Evolutionary conservation across 2,888 invertebrate species (phyloP).

Genomic region (Sarcophaga variegata): DNA sequence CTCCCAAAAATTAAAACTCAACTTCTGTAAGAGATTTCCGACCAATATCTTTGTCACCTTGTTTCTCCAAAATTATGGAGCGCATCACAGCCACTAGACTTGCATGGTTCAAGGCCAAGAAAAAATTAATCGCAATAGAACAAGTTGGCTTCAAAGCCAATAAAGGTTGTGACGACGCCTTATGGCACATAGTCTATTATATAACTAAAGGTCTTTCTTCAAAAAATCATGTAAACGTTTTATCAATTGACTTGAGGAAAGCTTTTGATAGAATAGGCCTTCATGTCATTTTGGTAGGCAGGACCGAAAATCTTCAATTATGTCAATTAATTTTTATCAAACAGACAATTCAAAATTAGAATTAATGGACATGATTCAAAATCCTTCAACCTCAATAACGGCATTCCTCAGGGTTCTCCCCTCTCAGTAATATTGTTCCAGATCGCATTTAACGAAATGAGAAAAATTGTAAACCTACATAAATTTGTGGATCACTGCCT

Average conservation of each 20-base stretch:
- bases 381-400: slow-evolving; percentile 28
- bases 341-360: slow-evolving; percentile 24
- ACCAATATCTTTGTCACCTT: slow-evolving; percentile 39
- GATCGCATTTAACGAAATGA: slow-evolving; percentile 43
- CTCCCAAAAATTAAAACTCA: slow-evolving; percentile 44
- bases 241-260: not conserved
- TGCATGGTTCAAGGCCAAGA: not conserved
- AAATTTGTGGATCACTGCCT: slow-evolving; percentile 50
- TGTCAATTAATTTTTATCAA: slow-evolving; percentile 24
- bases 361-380: slow-evolving; percentile 27
- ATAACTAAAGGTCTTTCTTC: slow-evolving; percentile 8
- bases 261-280: slow-evolving; percentile 58
- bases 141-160: slow-evolving; percentile 27
- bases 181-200: not conserved
- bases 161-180: too few species aligned
- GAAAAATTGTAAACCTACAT: slow-evolving; percentile 18
- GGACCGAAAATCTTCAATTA: slow-evolving; percentile 45
- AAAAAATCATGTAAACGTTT: slow-evolving; percentile 14
- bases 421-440: slow-evolving; percentile 46
- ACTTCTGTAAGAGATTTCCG: slow-evolving; percentile 5
- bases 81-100: slow-evolving; percentile 31
- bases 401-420: slow-evolving; percentile 59
- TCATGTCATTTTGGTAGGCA: slow-evolving; percentile 6
- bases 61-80: slow-evolving; percentile 35
- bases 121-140: slow-evolving; percentile 15